Evolutionary conservation across 1,140 invertebrate species (phyloP), one percentile per base, ranked within the genome.

Genomic region (Lethocerus indicus): DNA sequence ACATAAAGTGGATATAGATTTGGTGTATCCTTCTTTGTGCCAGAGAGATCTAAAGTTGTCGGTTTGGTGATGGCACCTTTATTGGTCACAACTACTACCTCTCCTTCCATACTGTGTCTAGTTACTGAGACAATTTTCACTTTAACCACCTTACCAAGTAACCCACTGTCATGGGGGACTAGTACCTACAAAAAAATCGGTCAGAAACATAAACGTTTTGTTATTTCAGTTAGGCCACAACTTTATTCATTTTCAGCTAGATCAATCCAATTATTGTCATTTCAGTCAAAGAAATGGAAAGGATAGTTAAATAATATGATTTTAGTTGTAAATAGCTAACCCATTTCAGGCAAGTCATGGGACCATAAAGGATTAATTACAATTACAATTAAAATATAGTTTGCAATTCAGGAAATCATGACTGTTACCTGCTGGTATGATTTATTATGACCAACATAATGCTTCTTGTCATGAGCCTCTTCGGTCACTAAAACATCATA

Each of bases 381-480:
- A 42, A 32, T 32, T 32, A 32, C 9, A n/a, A 32, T 32, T 9
- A 32, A 32, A 9, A 9, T 32, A 32, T 32, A 32, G 7, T n/a
- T 32, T 43, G 20, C 16, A 43, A 43, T 23, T 23, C 23, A 43
- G 21, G 2, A 43, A 3, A 43, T 20, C 25, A 20, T 20, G 13
- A 24, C 14, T 16, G 20, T 51, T 54, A 78, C 81, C 71, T 98
- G 95, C 64, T 97, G 90, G 63, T 98, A 98, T 60, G 69, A 86
- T 63, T 95, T 88, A 65, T 97, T 98, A 65, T 98, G 94, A 0
- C 78, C 91, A 2, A 98, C 93, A 62, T 77, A 94, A 66, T 89
- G 82, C 35, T 81, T 71, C 58, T 83, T 83, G 63, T 97, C 93
- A 61, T 93, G 81, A 0, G 94, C 92, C 40, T 86, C 64, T 67